Evolutionary conservation across 2,888 invertebrate genomes (phyloP), one percentile per base, ranked within the genome.

Genomic region (Rhorus exstirpatorius): DNA sequence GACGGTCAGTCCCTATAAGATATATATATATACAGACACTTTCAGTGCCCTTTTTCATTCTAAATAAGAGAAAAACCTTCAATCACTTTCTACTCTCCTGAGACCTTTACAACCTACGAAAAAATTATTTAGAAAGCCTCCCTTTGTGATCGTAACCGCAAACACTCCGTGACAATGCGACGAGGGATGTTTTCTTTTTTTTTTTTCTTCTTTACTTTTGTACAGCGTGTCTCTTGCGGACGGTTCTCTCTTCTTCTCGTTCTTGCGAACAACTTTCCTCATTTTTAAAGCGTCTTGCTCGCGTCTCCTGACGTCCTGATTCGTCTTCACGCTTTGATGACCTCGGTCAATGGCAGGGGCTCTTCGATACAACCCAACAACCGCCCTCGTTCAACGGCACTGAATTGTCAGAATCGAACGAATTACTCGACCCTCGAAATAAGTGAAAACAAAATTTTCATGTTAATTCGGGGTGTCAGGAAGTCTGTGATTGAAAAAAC

Each of bases 241-340:
- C 14, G 10, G 26, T 7, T 17, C 26, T 26, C 24, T 55, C 31
- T n/a, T 35, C 46, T 8, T 24, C 26, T n/a, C 3, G 41, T 44
- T 58, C 38, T 68, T 21, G 41, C 12, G 67, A 19, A 46, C 55
- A 12, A 55, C 68, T 77, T 72, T 71, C 65, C 26, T 3, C 19
- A 70, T 79, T 82, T 82, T 82, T 79, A 51, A 51, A 75, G 44
- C 65, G 31, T 77, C 85, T 84, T 85, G 63, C 83, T 81, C 65
- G 44, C 8, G 7, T 35, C 26, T 85, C 75, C 85, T 89, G 86
- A 79, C 74, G 61, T 35, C 87, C 87, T 86, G 86, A 82, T 88
- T 70, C 79, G 46, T 63, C 84, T 83, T 84, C 80, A 86, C 85
- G 89, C 86, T 81, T 83, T 63, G 88, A 82, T 86, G 89, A 87